Evolutionary conservation across 2,888 invertebrate genomes (phyloP).

Genomic region (Lasioglossum pauxillum): DNA sequence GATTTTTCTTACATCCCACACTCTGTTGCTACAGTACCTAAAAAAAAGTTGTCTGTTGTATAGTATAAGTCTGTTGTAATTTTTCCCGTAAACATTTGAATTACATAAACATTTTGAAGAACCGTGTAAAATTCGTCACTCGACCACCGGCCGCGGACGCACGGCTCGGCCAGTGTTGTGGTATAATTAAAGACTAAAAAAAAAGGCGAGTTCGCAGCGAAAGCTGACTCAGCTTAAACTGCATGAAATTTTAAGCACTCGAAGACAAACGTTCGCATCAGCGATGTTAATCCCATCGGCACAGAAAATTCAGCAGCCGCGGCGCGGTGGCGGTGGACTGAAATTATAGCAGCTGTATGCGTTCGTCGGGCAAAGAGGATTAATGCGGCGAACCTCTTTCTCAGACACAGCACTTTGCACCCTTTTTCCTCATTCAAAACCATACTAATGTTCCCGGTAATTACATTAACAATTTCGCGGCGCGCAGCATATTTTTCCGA

Average conservation of each 20-base stretch:
- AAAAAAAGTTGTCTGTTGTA: no score
- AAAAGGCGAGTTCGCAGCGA: not conserved
- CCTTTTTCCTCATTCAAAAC: not conserved
- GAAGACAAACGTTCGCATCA: constrained; percentile 25
- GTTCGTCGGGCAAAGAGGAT: constrained; percentile 38
- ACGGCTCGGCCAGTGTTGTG: not conserved
- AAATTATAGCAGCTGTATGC: constrained; percentile 30
- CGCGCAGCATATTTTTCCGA: not conserved
- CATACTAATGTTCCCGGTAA: constrained; percentile 40
- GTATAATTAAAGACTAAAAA: constrained; percentile 5
- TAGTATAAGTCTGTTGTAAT: no score
- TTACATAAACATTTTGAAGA: no score
- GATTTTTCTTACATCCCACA: no score
- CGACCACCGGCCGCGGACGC: not conserved
- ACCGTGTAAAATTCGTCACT: no score
- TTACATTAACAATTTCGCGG: constrained; percentile 15
- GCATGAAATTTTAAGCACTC: constrained; percentile 11
- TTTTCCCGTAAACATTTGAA: no score
- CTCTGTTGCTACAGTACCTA: no score
- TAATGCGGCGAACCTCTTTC: constrained; percentile 35
- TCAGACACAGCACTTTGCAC: constrained; percentile 9
- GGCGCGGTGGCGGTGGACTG: not conserved
- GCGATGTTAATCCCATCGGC: constrained; percentile 8
- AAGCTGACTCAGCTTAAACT: constrained; percentile 13
- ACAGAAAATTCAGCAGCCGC: constrained; percentile 23